Percentiles rank a stretch among this genome's conserved stretches.
These are phyloP conservation scores for Emydocephalus ijimae DNA, from an alignment of 2,113 vertebrate species.

Conservation along the genomic window DNA sequence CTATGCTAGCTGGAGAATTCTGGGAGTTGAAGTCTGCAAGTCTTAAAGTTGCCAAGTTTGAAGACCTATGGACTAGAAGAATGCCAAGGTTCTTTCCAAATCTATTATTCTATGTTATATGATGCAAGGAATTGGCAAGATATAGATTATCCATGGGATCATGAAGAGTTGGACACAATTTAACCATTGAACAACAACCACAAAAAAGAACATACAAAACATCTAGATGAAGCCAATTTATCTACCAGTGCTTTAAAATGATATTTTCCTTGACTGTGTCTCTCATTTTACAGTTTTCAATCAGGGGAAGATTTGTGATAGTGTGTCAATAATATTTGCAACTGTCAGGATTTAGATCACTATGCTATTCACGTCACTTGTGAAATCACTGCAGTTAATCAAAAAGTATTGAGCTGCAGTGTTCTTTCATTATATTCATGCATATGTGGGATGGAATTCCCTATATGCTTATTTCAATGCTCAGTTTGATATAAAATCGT, in stretches of 20 bases:
- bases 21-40: no score
- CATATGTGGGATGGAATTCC: neutral
- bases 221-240: neutral
- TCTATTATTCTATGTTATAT: neutral
- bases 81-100: neutral
- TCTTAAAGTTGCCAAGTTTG: no score
- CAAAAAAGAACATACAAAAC: neutral
- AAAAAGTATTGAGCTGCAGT: neutral
- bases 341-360: neutral
- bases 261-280: neutral
- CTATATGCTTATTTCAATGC: neutral
- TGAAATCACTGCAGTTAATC: neutral
- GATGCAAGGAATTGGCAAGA: neutral
- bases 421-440: neutral
- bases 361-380: neutral
- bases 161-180: neutral
- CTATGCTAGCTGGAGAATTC: no score
- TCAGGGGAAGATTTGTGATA: neutral
- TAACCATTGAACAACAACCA: neutral
- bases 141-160: neutral
- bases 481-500: neutral
- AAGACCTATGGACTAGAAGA: neutral
- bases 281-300: neutral
- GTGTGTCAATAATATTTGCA: neutral
- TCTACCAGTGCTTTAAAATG: neutral